Conservation (phyloP, 2,113 vertebrate species). For the Colinus virginianus region DNA sequence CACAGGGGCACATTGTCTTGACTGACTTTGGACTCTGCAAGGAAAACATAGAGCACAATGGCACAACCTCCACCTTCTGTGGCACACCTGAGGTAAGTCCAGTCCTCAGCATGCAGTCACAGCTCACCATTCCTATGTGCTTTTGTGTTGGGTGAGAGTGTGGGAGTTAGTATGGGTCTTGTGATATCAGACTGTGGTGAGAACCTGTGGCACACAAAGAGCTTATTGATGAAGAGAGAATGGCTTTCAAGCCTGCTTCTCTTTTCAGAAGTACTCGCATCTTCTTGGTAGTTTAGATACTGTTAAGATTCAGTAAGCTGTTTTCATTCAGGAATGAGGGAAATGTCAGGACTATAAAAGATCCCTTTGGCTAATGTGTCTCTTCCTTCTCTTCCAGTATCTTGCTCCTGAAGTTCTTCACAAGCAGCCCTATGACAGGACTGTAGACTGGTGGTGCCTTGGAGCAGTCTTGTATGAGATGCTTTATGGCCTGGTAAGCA, state of each 20-base stretch:
- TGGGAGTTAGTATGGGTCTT: background rate
- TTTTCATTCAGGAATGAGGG: background rate
- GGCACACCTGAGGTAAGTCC: slow-evolving; percentile 94
- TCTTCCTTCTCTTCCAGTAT: slow-evolving; percentile 81
- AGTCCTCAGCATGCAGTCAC: background rate
- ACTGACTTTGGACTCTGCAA: slow-evolving; percentile 99
- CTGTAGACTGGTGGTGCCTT: slow-evolving; percentile 99
- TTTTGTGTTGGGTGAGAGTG: background rate
- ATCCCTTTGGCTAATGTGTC: background rate
- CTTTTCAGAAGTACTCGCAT: background rate
- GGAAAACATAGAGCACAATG: slow-evolving; percentile 97
- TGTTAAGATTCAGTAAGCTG: background rate
- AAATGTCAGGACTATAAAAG: background rate
- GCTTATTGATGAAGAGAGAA: background rate
- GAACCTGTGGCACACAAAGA: accelerated
- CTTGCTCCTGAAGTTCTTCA: slow-evolving; percentile 97
- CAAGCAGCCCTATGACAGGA: slow-evolving; percentile 97
- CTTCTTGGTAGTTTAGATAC: background rate
- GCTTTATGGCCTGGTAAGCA: slow-evolving; percentile 96
- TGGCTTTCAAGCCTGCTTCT: background rate
- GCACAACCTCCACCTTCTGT: slow-evolving; percentile 97
- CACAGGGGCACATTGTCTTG: slow-evolving; percentile 95
- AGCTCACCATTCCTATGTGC: background rate
- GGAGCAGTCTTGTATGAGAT: slow-evolving; percentile 98
- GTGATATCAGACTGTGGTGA: background rate